Percentiles rank a stretch among this genome's conserved stretches.
These are phyloP conservation scores for Cephus pulcher DNA, from an alignment of 2,888 invertebrate genomes.

Conservation along the genomic window DNA sequence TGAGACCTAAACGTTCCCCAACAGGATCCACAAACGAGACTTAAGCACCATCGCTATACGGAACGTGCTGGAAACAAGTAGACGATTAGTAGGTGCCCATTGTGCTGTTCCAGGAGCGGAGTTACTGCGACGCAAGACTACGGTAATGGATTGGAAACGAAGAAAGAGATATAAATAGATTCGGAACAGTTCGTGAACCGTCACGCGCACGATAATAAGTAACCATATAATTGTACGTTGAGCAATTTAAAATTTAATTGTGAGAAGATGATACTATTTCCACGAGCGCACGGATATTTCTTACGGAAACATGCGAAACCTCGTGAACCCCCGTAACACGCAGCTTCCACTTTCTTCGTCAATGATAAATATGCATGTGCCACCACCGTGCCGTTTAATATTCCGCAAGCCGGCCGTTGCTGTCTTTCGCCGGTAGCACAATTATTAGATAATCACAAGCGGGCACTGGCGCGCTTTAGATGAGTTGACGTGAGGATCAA, in stretches of 20 bases:
- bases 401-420: background rate
- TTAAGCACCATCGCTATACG: background rate
- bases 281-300: background rate
- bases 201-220: background rate
- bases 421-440: background rate
- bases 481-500: background rate
- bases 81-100: background rate
- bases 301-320: background rate
- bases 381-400: background rate
- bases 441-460: background rate
- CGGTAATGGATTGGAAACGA: background rate
- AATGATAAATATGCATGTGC: background rate
- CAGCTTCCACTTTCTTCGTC: background rate
- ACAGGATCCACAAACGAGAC: background rate
- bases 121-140: background rate
- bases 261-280: background rate
- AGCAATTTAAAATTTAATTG: background rate
- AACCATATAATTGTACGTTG: background rate
- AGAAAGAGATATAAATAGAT: background rate
- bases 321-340: background rate
- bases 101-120: background rate
- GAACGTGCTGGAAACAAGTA: background rate
- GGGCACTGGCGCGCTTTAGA: background rate
- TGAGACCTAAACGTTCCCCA: background rate
- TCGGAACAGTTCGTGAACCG: background rate